Evolutionary conservation across 2,888 invertebrate genomes (phyloP).

Genomic region (Cynaeus angustus): DNA sequence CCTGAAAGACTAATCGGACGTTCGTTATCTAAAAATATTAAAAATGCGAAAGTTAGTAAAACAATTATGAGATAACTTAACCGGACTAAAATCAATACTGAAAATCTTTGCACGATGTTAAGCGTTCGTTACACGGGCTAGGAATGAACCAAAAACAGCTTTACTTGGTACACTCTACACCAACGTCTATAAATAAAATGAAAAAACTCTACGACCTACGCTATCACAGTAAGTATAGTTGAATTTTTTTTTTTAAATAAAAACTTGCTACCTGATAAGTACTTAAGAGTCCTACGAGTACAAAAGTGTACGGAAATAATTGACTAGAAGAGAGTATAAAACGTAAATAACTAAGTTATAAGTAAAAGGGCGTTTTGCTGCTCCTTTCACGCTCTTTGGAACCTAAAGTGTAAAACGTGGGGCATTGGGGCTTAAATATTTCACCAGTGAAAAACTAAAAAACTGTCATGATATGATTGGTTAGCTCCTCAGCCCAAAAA

Average conservation of each 20-base stretch:
- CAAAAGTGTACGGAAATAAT: slow-evolving; percentile 32
- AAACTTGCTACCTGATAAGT: slow-evolving; percentile 4
- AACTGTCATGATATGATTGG: neutral
- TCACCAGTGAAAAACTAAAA: too few species aligned
- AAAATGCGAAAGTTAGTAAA: neutral
- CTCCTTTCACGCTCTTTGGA: neutral
- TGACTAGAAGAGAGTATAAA: slow-evolving; percentile 30
- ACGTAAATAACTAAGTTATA: neutral
- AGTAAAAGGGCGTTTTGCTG: neutral
- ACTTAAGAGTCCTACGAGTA: slow-evolving; percentile 17
- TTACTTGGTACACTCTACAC: slow-evolving; percentile 17
- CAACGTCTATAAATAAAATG: slow-evolving; percentile 18
- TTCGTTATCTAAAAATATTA: neutral
- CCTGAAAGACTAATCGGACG: neutral
- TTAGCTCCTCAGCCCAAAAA: too few species aligned
- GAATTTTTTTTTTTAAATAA: slow-evolving; percentile 16
- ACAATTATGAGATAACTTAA: neutral
- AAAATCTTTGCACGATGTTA: too few species aligned
- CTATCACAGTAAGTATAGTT: slow-evolving; percentile 44
- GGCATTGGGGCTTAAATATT: too few species aligned
- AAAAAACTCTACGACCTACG: slow-evolving; percentile 35
- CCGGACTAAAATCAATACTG: too few species aligned
- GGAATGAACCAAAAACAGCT: too few species aligned
- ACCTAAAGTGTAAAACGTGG: too few species aligned
- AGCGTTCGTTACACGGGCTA: too few species aligned